Base-by-base conservation (phyloP, 2,113 vertebrate genomes). In the Scomber colias region DNA sequence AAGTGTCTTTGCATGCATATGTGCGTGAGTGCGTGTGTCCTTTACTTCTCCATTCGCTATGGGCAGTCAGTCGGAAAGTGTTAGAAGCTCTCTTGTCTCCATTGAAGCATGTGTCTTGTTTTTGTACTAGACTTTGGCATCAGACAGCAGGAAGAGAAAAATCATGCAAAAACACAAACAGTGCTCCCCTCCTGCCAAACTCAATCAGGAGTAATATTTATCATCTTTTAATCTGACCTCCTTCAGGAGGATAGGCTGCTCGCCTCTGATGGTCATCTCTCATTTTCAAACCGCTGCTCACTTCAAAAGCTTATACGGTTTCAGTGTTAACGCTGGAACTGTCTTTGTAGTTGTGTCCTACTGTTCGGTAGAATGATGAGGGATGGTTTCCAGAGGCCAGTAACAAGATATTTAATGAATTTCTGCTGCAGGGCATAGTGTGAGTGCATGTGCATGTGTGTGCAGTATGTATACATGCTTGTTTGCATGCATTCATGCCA, bases 11-110 rank as follows among this genome's bases (percentile, higher is more conserved):
- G 84, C 71, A 40, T 92, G 89, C 66, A 15, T 70, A 49, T 31
- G 24, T 27, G 27, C 53, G 3, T 16, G 53, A 15, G 40, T 49
- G 77, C 59, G 19, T 85, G 67, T 67, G 72, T 78, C 62, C 64
- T 82, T 81, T 81, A 53, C 74, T 80, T 75, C 80, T 62, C 79
- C 67, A 79, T 92, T 86, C n/a, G 63, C 51, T 60, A n/a, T 27
- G 90, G 40, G 68, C 75, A 77, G 70, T 79, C 84, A 87, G 89
- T 94, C 87, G 74, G 86, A 93, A 90, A 81, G 87, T 56, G 83
- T 93, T 93, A 88, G 79, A 71, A 57, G 70, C 86, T 80, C 89
- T 94, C 87, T 87, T 75, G 75, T 92, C 89, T 92, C 87, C 73
- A 55, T n/a, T 78, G 86, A 84, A 85, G 91, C 85, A 48, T 87